Evolutionary conservation across 2,113 vertebrate genomes (phyloP).

Genomic region (Etheostoma cragini): DNA sequence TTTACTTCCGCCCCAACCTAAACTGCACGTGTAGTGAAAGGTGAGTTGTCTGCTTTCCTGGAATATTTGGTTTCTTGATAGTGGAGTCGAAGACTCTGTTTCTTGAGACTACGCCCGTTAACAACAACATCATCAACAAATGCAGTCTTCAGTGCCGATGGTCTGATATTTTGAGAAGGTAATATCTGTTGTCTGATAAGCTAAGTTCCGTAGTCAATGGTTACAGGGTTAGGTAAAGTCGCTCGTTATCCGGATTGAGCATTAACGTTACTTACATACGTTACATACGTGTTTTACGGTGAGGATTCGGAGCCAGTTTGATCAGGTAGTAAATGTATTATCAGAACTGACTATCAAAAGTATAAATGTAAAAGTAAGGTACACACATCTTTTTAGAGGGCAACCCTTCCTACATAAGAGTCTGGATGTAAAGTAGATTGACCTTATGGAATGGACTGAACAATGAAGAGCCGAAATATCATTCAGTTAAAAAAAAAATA

Average conservation of each 20-base stretch:
- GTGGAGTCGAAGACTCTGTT: no score
- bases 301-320: neutral
- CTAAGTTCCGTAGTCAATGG: neutral
- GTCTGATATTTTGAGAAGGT: neutral
- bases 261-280: no score
- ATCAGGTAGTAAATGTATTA: no score
- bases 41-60: conserved; percentile 42
- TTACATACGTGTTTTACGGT: no score
- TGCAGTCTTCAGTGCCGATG: no score
- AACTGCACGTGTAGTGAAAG: conserved; percentile 59
- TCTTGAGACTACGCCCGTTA: no score
- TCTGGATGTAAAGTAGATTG: no score
- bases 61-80: neutral
- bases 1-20: conserved; percentile 75
- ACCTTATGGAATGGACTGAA: no score
- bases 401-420: no score
- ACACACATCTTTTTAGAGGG: neutral
- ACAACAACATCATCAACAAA: neutral
- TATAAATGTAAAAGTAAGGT: neutral
- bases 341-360: no score
- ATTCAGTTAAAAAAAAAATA: no score
- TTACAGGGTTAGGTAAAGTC: neutral
- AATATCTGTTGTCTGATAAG: neutral
- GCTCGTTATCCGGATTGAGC: neutral
- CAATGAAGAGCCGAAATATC: no score